These are phyloP conservation scores for Aleiodes testaceus DNA, from an alignment of 2,888 invertebrate species.

Conservation along the genomic window DNA sequence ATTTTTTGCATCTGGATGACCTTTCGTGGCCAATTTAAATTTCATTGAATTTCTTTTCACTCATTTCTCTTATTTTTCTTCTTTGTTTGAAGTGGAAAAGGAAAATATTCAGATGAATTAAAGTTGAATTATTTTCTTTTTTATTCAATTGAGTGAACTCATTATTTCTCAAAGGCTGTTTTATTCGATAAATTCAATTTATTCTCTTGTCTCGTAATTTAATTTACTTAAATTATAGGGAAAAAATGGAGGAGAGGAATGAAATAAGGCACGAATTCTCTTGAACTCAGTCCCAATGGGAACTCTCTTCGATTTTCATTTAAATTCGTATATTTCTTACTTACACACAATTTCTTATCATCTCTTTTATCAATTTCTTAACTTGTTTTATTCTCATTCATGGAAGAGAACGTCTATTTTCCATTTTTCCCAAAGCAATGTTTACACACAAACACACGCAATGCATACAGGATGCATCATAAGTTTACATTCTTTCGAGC, in stretches of 20 bases:
- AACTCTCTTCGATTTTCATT: slow-evolving; percentile 37
- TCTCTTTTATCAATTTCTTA: background rate
- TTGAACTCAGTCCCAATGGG: slow-evolving; percentile 32
- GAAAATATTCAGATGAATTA: no score
- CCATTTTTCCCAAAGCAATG: slow-evolving; percentile 28
- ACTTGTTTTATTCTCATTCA: slow-evolving; percentile 26
- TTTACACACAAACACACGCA: slow-evolving; percentile 27
- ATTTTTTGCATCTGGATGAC: no score
- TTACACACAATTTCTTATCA: background rate
- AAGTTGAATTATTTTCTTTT: no score
- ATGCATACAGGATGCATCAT: slow-evolving; percentile 33
- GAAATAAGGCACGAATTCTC: slow-evolving; percentile 20
- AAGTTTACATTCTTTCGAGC: slow-evolving; percentile 31
- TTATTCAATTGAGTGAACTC: no score
- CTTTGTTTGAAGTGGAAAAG: no score
- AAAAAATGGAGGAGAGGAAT: background rate
- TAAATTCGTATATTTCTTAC: slow-evolving; percentile 13
- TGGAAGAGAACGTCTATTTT: slow-evolving; percentile 16
- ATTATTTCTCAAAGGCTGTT: background rate
- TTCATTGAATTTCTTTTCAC: no score
- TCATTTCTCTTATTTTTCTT: no score
- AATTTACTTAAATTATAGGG: slow-evolving; percentile 1
- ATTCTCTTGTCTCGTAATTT: slow-evolving; percentile 1
- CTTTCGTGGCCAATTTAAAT: no score
- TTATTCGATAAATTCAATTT: slow-evolving; percentile 28